phyloP scores from a whole-genome alignment of 2,888 invertebrate species.

The Tipula vernalis region DNA sequence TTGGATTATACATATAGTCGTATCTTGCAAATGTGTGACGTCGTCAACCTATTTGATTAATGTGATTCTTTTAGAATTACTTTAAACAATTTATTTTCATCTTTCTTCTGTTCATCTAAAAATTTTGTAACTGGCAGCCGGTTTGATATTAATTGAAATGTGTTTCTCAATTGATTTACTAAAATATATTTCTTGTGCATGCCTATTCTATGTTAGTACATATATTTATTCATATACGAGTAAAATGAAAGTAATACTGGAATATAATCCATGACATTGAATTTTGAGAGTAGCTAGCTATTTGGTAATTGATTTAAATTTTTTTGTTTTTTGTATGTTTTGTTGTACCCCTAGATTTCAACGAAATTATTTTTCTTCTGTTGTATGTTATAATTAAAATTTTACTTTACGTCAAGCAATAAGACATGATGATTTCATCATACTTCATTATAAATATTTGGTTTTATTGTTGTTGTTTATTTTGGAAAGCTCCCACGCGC shows the following conservation, averaged over 20 bases:
- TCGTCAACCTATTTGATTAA: not conserved
- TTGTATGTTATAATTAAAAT: not conserved
- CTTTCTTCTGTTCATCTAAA: not conserved
- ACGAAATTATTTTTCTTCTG: not conserved
- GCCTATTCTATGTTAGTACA: not conserved
- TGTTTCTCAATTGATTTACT: not conserved
- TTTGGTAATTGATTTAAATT: not conserved
- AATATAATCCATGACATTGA: not conserved
- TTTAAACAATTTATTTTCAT: not conserved
- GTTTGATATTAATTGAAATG: not conserved
- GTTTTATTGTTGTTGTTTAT: not conserved
- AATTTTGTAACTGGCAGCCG: not conserved
- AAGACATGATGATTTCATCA: not conserved
- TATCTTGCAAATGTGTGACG: not conserved
- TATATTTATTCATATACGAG: not conserved
- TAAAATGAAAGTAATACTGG: not conserved
- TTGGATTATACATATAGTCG: not conserved
- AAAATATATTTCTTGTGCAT: not conserved
- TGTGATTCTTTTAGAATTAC: not conserved
- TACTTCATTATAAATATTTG: not conserved
- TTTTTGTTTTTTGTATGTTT: not conserved
- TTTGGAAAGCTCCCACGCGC: not conserved
- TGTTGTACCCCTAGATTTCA: not conserved
- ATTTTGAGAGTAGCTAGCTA: not conserved
- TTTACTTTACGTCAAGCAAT: not conserved